Evolutionary conservation across 2,888 invertebrate species (phyloP).

Genomic region (Eurois occulta): DNA sequence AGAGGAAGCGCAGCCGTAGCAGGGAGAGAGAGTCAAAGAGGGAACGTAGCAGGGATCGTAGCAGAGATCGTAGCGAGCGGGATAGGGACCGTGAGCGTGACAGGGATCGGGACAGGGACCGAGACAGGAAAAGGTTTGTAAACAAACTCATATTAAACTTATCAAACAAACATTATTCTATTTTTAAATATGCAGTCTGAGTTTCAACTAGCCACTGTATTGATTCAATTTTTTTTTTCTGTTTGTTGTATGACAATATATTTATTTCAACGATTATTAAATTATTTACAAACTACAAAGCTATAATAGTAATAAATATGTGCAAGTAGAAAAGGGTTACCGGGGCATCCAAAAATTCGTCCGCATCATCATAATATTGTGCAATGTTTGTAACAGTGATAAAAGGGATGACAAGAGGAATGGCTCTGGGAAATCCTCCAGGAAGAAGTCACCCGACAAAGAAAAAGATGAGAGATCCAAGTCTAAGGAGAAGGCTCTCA

Average conservation of each 20-base stretch:
- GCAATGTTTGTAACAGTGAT: constrained; percentile 75
- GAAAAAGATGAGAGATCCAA: constrained; percentile 88
- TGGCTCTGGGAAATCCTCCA: constrained; percentile 90
- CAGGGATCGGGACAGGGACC: constrained; percentile 66
- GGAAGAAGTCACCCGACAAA: constrained; percentile 87
- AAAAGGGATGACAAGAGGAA: constrained; percentile 93
- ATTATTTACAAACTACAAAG: no score
- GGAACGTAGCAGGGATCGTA: constrained; percentile 72
- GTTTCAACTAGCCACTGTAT: no score
- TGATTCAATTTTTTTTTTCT: no score
- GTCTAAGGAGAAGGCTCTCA: constrained; percentile 90
- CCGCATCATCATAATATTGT: no score
- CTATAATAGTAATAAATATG: no score
- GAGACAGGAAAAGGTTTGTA: constrained; percentile 62
- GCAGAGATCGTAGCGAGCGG: constrained; percentile 85
- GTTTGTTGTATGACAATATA: no score
- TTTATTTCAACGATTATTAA: no score
- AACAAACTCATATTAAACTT: neutral
- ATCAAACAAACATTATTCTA: neutral
- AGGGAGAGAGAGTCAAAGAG: constrained; percentile 91
- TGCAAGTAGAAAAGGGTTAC: no score
- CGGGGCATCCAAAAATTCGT: no score
- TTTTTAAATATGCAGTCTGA: neutral
- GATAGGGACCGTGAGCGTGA: constrained; percentile 88
- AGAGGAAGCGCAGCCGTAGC: constrained; percentile 92